Evolutionary conservation across 1,140 invertebrate genomes (phyloP).

Genomic region (Macrocentrus cingulum): DNA sequence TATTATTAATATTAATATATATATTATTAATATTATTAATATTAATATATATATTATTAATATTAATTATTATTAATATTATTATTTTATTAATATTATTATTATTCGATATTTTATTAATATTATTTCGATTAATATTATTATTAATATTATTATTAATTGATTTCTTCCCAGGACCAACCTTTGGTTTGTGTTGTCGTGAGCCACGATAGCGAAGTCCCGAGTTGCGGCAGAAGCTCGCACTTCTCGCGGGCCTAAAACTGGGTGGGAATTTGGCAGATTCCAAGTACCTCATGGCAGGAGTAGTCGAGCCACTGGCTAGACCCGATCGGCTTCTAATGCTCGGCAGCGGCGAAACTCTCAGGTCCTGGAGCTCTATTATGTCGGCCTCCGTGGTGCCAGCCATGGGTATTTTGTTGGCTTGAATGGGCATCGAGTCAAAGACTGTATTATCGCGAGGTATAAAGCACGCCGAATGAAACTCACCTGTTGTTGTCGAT

Average conservation of each 20-base stretch:
- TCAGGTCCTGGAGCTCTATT: constrained; percentile 78
- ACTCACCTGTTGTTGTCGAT: constrained; percentile 46
- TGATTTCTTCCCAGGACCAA: constrained; percentile 36
- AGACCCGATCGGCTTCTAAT: constrained; percentile 63
- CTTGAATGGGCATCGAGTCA: constrained; percentile 32
- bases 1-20: no score
- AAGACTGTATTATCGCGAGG: constrained; percentile 1
- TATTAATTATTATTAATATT: no score
- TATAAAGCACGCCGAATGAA: no score
- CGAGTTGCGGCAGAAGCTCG: constrained; percentile 57
- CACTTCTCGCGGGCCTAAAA: constrained; percentile 72
- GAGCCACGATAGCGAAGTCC: constrained; percentile 65
- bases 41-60: no score
- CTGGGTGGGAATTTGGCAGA: constrained; percentile 75
- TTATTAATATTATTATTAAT: no score
- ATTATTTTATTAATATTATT: no score
- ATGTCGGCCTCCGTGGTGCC: constrained; percentile 54
- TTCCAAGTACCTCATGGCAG: constrained; percentile 55
- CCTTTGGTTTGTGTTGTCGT: constrained; percentile 56
- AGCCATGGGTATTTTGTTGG: constrained; percentile 52
- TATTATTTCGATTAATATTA: no score
- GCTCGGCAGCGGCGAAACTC: constrained; percentile 81
- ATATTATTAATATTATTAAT: no score
- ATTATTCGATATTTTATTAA: no score
- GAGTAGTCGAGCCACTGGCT: constrained; percentile 24